phyloP scores from a whole-genome alignment of 2,113 vertebrate species.

The Anguilla japonica region DNA sequence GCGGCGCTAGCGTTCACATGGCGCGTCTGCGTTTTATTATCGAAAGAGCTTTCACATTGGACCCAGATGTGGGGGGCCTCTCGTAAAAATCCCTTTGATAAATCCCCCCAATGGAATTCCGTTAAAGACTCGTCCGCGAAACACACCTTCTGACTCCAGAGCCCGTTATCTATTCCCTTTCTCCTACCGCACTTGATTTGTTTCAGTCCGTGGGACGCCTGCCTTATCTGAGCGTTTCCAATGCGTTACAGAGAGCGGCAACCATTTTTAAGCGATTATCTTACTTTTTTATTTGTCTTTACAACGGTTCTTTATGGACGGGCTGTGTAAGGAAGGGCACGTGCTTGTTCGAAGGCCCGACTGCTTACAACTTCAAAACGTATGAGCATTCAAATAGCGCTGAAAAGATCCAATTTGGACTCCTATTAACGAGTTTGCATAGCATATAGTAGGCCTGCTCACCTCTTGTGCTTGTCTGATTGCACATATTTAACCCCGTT shows the following conservation, averaged over 20 bases:
- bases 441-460: too few species aligned
- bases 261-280: background rate
- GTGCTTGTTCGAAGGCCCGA: background rate
- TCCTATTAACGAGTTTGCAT: too few species aligned
- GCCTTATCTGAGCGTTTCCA: background rate
- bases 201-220: background rate
- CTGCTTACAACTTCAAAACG: background rate
- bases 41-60: background rate
- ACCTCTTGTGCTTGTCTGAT: background rate
- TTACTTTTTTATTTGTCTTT: background rate
- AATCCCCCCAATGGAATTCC: background rate
- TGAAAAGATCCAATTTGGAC: too few species aligned
- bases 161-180: background rate
- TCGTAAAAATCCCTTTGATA: background rate
- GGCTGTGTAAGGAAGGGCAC: background rate
- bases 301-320: background rate
- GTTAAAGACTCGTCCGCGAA: background rate
- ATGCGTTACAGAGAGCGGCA: background rate
- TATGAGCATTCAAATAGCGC: too few species aligned
- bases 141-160: background rate
- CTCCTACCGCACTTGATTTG: background rate
- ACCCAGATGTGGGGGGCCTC: background rate
- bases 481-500: background rate
- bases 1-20: background rate
- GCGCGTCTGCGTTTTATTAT: background rate